A percentile compares a stretch with the other conserved stretches of the same genome.
Conservation (phyloP, 2,888 invertebrate species). For the Trichopoda pennipes region DNA sequence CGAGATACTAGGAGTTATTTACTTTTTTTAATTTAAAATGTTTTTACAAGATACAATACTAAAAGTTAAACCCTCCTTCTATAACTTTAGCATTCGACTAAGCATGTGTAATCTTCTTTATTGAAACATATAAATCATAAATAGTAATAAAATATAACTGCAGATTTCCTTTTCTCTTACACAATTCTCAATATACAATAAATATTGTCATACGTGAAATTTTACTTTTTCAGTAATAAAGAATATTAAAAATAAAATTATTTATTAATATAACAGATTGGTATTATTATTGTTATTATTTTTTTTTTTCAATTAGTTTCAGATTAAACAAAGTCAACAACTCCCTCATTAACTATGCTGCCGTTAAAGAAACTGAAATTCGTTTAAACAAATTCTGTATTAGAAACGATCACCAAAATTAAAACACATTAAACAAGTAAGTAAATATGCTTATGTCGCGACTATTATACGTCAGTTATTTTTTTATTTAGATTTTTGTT, state of each 20-base stretch:
- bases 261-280: conserved; percentile 5
- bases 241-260: background rate
- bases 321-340: conserved; percentile 19
- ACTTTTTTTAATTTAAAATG: too few species aligned
- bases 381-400: conserved; percentile 14
- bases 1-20: too few species aligned
- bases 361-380: conserved; percentile 38
- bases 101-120: too few species aligned
- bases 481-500: background rate
- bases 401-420: background rate
- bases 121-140: too few species aligned
- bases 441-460: background rate
- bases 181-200: too few species aligned
- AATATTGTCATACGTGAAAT: too few species aligned
- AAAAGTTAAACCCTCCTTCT: too few species aligned
- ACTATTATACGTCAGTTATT: background rate
- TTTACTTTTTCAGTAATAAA: too few species aligned
- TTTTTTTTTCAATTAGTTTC: conserved; percentile 16
- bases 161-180: too few species aligned
- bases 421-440: conserved; percentile 16
- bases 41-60: too few species aligned
- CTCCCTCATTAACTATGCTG: conserved; percentile 47
- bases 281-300: background rate
- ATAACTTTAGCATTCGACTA: too few species aligned
- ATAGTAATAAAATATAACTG: too few species aligned